These are phyloP conservation scores for Colletes gigas DNA, from an alignment of 1,140 invertebrate genomes.

Conservation along the genomic window DNA sequence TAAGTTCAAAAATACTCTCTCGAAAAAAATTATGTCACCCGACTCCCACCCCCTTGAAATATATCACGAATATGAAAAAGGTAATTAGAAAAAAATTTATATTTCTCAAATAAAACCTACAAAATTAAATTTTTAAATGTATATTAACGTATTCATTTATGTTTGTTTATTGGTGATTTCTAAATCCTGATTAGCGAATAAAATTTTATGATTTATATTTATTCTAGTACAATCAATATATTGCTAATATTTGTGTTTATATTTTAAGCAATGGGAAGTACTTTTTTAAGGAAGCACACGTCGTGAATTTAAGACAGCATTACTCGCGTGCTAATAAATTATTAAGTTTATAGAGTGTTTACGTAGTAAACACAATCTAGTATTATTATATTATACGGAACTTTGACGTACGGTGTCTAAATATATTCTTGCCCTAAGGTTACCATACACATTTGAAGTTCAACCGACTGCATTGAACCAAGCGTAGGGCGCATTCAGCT, in stretches of 20 bases:
- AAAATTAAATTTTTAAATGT: no score
- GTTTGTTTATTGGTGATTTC: no score
- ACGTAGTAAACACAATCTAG: slow-evolving; percentile 2
- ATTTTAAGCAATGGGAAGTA: not conserved
- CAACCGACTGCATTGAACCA: slow-evolving; percentile 11
- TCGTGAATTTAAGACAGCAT: not conserved
- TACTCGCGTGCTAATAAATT: not conserved
- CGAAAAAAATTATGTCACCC: no score
- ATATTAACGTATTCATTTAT: no score
- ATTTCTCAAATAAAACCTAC: no score
- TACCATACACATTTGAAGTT: slow-evolving; percentile 6
- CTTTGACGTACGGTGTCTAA: slow-evolving; percentile 19
- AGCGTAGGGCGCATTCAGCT: not conserved
- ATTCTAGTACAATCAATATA: not conserved
- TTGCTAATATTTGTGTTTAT: not conserved
- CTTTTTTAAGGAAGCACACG: not conserved
- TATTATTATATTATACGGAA: not conserved
- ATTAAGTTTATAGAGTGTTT: slow-evolving; percentile 25
- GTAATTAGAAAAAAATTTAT: no score
- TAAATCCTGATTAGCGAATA: no score
- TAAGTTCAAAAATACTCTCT: no score
- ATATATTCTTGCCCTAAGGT: slow-evolving; percentile 39
- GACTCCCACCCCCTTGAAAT: no score
- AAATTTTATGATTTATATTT: not conserved
- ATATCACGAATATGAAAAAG: no score